Percentiles rank a stretch among this genome's conserved stretches.
Conservation (phyloP, 2,113 vertebrate genomes). For the Ivindomyrus marchei region DNA sequence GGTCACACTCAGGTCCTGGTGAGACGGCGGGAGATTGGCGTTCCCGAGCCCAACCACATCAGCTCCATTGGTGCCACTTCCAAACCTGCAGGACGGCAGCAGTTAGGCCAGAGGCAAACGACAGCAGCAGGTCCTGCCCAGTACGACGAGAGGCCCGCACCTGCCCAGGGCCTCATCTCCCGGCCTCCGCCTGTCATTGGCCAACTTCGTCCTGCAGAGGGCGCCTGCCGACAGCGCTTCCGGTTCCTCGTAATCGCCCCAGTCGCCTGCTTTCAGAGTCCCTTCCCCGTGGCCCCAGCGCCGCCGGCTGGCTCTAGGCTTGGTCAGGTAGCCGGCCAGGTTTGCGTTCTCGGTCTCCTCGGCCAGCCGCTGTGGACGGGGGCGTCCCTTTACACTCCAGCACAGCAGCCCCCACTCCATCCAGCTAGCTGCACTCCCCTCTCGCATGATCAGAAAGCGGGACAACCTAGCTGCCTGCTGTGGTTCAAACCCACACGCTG, state of each 20-base stretch:
- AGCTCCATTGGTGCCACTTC: slow-evolving; percentile 62
- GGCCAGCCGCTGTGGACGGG: slow-evolving; percentile 53
- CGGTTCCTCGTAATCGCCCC: slow-evolving; percentile 75
- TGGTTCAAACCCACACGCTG: neutral
- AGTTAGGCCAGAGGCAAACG: neutral
- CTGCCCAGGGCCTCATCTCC: slow-evolving; percentile 66
- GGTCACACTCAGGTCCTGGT: slow-evolving; percentile 64
- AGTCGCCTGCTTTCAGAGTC: slow-evolving; percentile 70
- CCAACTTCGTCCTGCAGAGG: slow-evolving; percentile 56
- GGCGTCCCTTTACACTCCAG: neutral
- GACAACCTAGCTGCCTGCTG: neutral
- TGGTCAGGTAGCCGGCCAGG: slow-evolving; percentile 53
- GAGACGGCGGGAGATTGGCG: slow-evolving; percentile 56
- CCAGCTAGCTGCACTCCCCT: neutral
- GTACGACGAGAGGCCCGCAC: slow-evolving; percentile 41
- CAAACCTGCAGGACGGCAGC: slow-evolving; percentile 60
- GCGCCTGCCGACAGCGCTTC: slow-evolving; percentile 55
- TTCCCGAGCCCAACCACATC: slow-evolving; percentile 66
- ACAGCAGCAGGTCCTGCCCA: neutral
- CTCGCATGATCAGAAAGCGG: neutral
- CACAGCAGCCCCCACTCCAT: neutral
- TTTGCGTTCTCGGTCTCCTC: slow-evolving; percentile 63
- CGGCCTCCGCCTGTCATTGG: slow-evolving; percentile 64
- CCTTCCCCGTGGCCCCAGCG: slow-evolving; percentile 75
- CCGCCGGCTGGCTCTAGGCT: slow-evolving; percentile 68